These are phyloP conservation scores for Eupristina koningsbergeri DNA, from an alignment of 1,140 invertebrate genomes.

Conservation along the genomic window DNA sequence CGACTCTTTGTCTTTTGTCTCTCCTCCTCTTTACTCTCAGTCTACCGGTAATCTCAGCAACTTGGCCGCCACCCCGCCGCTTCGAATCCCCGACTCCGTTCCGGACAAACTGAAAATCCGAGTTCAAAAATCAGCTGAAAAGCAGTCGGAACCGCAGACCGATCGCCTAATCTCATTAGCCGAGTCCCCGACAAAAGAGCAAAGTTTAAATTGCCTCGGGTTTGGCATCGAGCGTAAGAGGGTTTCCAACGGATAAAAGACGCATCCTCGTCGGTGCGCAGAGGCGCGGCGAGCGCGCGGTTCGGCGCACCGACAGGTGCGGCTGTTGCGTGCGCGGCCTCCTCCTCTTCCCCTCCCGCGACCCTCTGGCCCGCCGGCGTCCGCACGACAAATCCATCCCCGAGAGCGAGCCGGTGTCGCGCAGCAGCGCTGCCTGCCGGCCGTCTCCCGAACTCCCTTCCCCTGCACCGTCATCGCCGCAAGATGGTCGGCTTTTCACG, in stretches of 20 bases:
- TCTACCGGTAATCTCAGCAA: too few species aligned
- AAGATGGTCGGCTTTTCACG: conserved; percentile 18
- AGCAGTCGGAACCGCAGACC: neutral
- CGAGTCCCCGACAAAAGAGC: neutral
- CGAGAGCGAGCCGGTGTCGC: neutral
- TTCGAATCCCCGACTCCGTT: too few species aligned
- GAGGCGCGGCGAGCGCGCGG: neutral
- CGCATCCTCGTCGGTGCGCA: neutral
- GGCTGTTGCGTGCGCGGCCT: conserved; percentile 48
- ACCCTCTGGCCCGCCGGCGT: too few species aligned
- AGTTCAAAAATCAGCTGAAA: too few species aligned
- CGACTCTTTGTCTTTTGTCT: too few species aligned
- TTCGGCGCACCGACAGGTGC: conserved; percentile 33
- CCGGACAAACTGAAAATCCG: too few species aligned
- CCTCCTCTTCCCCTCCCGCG: conserved; percentile 24
- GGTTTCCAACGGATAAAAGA: neutral
- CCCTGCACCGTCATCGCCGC: neutral
- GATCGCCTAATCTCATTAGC: neutral
- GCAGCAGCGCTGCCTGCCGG: conserved; percentile 14
- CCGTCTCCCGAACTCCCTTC: neutral
- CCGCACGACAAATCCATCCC: conserved; percentile 5
- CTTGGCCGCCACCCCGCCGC: too few species aligned
- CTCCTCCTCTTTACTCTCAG: too few species aligned
- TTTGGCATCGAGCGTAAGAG: neutral
- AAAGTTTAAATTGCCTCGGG: neutral